Conservation (phyloP, 1,140 invertebrate species). For the Popillia japonica region DNA sequence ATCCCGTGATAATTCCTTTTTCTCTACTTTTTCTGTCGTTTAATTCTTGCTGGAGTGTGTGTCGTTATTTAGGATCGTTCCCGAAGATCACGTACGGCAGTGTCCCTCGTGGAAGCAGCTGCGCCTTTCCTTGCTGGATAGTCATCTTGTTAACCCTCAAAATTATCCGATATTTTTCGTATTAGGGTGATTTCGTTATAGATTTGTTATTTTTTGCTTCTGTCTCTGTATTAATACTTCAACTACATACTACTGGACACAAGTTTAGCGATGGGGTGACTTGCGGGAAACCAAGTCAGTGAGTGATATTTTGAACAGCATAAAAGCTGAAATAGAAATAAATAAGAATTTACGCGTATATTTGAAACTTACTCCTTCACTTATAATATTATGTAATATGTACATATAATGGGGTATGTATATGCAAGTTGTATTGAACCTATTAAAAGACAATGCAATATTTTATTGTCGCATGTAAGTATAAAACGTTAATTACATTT, state of each 20-base stretch:
- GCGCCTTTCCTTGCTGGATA: background rate
- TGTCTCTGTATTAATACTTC: background rate
- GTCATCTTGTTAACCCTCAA: background rate
- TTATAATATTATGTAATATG: too few species aligned
- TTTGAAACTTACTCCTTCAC: too few species aligned
- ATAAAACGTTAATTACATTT: too few species aligned
- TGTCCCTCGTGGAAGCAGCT: background rate
- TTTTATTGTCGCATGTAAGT: too few species aligned
- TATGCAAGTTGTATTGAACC: too few species aligned
- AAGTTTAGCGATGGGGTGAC: too few species aligned
- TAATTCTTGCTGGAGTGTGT: constrained; percentile 10
- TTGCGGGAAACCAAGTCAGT: too few species aligned
- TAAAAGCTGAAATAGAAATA: too few species aligned
- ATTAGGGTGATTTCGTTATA: background rate
- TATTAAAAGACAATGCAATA: too few species aligned
- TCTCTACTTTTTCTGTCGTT: constrained; percentile 14
- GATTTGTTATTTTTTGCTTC: background rate
- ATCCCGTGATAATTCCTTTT: constrained; percentile 24
- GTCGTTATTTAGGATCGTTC: constrained; percentile 7
- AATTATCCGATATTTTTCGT: background rate
- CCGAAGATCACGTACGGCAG: background rate
- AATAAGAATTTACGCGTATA: too few species aligned
- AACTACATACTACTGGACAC: background rate
- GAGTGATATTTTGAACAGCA: too few species aligned
- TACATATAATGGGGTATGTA: too few species aligned